A percentile compares a stretch with the other conserved stretches of the same genome.
phyloP scores from a whole-genome alignment of 2,888 invertebrate species.

The Drosophila falleni region DNA sequence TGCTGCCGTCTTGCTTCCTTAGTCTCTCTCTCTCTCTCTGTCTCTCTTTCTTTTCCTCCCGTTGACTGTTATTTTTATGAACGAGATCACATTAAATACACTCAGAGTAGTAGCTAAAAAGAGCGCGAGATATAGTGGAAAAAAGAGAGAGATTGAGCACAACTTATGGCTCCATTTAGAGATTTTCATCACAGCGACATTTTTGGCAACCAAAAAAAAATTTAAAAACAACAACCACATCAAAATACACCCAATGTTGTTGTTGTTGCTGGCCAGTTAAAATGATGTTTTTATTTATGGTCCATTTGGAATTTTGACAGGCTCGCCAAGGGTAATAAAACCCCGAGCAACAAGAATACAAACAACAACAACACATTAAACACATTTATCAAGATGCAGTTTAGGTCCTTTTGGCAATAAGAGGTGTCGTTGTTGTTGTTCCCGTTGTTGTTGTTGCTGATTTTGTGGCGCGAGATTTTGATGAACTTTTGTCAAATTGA shows the following conservation, averaged over 20 bases:
- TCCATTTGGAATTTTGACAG: constrained; percentile 84
- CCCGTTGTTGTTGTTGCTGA: constrained; percentile 32
- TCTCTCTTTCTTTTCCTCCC: constrained; percentile 29
- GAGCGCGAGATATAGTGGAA: not conserved
- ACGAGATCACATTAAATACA: constrained; percentile 74
- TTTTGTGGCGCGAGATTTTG: constrained; percentile 64
- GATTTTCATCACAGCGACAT: constrained; percentile 57
- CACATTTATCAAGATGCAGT: constrained; percentile 69
- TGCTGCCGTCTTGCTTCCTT: constrained; percentile 19
- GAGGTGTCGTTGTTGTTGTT: constrained; percentile 23
- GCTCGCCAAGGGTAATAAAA: constrained; percentile 75
- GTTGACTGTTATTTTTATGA: constrained; percentile 79
- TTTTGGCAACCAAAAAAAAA: constrained; percentile 70
- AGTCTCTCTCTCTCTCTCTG: not conserved
- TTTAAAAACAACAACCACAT: constrained; percentile 27
- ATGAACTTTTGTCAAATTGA: constrained; percentile 75
- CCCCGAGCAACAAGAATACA: constrained; percentile 51
- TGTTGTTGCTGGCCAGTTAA: constrained; percentile 37
- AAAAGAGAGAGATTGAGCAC: constrained; percentile 2
- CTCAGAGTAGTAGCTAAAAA: not conserved
- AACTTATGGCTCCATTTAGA: constrained; percentile 74
- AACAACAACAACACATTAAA: constrained; percentile 22
- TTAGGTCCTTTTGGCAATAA: constrained; percentile 22
- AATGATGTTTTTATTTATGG: constrained; percentile 85
- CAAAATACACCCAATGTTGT: constrained; percentile 25